Percentiles rank a stretch among this genome's conserved stretches.
Conservation (phyloP, 2,797 vertebrate species). For the Sitta carolinensis region DNA sequence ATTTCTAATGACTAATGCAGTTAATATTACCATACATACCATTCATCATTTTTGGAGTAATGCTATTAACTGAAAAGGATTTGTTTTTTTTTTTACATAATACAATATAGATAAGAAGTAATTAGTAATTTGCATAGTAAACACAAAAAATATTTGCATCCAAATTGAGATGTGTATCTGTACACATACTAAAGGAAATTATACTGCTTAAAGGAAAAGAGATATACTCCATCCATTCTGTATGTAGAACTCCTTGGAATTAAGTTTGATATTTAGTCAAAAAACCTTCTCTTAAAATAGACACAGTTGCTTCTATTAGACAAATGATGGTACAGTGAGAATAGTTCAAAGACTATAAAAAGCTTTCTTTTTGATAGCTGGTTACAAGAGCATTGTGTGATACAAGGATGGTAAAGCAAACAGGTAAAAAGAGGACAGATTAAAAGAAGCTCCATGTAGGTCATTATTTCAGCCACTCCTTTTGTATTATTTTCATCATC, state of each 20-base stretch:
- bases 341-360: background rate
- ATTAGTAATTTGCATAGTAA: background rate
- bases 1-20: constrained; percentile 41
- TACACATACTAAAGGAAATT: background rate
- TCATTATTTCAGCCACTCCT: background rate
- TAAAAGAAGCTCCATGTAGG: background rate
- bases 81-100: background rate
- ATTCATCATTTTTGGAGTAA: constrained; percentile 24
- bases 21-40: background rate
- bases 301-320: background rate
- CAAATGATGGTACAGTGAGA: background rate
- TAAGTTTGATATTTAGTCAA: background rate
- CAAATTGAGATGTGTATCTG: background rate
- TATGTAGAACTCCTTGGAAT: background rate
- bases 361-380: background rate
- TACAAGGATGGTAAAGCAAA: background rate
- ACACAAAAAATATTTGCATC: constrained; percentile 1
- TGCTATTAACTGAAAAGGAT: background rate
- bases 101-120: background rate
- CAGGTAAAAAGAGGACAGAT: background rate
- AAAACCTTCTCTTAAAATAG: background rate
- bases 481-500: background rate
- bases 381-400: background rate
- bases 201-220: background rate
- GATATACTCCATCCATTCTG: background rate